These are phyloP conservation scores for Pasiphila rectangulata DNA, from an alignment of 2,888 invertebrate species.

Conservation along the genomic window DNA sequence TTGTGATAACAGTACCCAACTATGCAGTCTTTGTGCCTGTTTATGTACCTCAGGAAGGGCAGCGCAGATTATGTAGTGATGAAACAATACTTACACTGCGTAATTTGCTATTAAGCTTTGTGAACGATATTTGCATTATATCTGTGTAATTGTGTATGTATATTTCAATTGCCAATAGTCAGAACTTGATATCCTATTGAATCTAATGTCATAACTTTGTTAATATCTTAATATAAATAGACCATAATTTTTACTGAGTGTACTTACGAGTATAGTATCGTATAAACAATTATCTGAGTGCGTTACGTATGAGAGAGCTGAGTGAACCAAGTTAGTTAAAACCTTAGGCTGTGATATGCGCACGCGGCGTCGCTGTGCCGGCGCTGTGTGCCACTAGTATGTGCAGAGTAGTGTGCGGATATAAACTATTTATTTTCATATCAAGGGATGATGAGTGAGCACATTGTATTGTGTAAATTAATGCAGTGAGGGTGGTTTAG, in stretches of 20 bases:
- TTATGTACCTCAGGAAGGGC: neutral
- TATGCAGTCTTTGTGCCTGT: constrained; percentile 12
- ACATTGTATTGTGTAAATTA: neutral
- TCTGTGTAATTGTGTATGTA: neutral
- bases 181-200: neutral
- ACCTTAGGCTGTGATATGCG: constrained; percentile 21
- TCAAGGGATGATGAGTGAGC: neutral
- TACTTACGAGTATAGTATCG: neutral
- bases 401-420: too few relatives aligned
- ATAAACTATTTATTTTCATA: constrained; percentile 17
- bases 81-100: too few relatives aligned
- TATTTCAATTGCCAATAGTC: neutral
- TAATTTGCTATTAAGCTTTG: too few relatives aligned
- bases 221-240: neutral
- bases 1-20: constrained; percentile 33
- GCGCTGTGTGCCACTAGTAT: too few relatives aligned
- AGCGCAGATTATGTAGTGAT: neutral
- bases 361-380: too few relatives aligned
- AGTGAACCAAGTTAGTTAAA: constrained; percentile 6
- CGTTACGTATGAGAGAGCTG: neutral
- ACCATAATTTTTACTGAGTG: neutral
- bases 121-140: neutral
- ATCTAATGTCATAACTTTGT: neutral
- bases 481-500: neutral
- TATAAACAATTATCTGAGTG: neutral